Evolutionary conservation across 2,797 vertebrate species (phyloP), one percentile per base, ranked within the genome.

Genomic region (Helicolenus hilgendorfi): DNA sequence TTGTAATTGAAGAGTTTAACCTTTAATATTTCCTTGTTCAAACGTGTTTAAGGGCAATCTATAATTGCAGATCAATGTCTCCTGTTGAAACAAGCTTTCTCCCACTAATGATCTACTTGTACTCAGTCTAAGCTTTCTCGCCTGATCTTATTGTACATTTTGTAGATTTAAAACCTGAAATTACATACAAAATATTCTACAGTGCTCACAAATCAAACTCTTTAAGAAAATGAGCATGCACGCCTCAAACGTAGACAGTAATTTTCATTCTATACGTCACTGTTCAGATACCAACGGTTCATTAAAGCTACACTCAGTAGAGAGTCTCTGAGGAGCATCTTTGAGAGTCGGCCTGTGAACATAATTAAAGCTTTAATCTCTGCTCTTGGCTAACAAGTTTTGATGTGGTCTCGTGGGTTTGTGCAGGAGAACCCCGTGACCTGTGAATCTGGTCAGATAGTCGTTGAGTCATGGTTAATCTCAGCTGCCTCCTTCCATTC

Each of bases 341-440:
- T 26, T 77, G 69, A 82, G 79, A 84, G 72, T 63, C 87, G 80
- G 76, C 83, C 76, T 70, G 81, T 68, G 83, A 83, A 86, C 84
- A 81, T 89, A 89, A 92, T 94, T 95, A 95, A 94, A 92, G 85
- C 92, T 88, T 91, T 93, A 94, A 95, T 95, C 93, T 92, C 75
- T 84, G 53, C 83, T 91, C 84, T 87, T 93, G 92, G 89, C 87
- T 70, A 84, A 91, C 74, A 63, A 2, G 83, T 87, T 81, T 36
- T 72, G 79, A 92, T 90, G 89, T 72, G 58, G 64, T 82, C 69
- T 70, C 15, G 2, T 78, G 83, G 79, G 85, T 69, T 85, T 45
- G 67, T 59, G 20, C 56, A 36, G 63, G 31, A 84, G 79, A 89
- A 87, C 82, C 58, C 69, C 20, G 80, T 91, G 94, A 93, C 88